A percentile compares a stretch with the other conserved stretches of the same genome.
Evolutionary conservation across 2,797 vertebrate genomes (phyloP).

Genomic region (Phrynocephalus vlangalii): DNA sequence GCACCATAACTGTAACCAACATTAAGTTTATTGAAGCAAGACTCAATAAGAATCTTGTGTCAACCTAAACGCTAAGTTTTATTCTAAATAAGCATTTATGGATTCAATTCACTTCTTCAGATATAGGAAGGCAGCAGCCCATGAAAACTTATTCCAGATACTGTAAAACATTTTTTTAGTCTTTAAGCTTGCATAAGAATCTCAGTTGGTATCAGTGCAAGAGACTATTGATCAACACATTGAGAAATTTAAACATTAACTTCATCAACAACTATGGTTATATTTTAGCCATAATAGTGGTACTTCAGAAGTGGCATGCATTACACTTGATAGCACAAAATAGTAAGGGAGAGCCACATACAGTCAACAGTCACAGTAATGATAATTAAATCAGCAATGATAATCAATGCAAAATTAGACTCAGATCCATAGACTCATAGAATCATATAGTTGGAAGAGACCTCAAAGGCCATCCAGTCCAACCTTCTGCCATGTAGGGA

Average conservation of each 20-base stretch:
- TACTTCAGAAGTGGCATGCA: background rate
- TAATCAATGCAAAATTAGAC: background rate
- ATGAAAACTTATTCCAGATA: too few species aligned
- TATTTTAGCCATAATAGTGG: background rate
- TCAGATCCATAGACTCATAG: too few species aligned
- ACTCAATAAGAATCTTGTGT: background rate
- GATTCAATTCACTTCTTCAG: too few species aligned
- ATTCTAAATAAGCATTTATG: background rate
- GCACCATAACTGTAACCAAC: background rate
- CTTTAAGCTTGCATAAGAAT: too few species aligned
- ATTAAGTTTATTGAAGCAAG: conserved; percentile 1
- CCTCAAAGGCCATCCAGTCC: too few species aligned
- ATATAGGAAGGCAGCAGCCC: too few species aligned
- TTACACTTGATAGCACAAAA: background rate
- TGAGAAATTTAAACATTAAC: background rate
- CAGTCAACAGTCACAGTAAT: background rate
- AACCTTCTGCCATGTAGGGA: too few species aligned
- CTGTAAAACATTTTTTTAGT: too few species aligned
- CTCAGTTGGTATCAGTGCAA: too few species aligned
- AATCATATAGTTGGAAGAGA: too few species aligned
- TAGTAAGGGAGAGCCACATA: background rate
- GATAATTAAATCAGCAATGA: background rate
- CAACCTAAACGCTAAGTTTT: background rate
- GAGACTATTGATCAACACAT: too few species aligned
- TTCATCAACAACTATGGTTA: conserved; percentile 24